Evolutionary conservation across 2,113 vertebrate genomes (phyloP), one percentile per base, ranked within the genome.

Genomic region (Anoura caudifer): DNA sequence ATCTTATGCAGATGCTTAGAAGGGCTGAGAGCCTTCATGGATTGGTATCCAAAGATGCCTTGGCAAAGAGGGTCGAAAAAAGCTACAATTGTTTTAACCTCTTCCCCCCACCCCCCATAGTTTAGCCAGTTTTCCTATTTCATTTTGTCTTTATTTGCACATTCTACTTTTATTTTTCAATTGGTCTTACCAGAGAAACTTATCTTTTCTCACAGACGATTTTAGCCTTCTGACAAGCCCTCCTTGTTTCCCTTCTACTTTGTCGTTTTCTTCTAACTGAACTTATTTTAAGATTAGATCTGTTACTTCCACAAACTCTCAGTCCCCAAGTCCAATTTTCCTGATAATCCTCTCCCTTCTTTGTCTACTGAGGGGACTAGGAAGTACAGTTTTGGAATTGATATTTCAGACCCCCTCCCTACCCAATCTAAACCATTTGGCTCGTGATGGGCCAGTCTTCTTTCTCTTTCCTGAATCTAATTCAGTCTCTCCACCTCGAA

Each of bases 401-500:
- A 19, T 75, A 31, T 75, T 88, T 91, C 67, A 50, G 20, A 72
- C 4, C 5, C 1, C 20, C 11, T 87, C 7, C 28, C 7, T 50
- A 43, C 3, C 41, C 20, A 41, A 28, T 11, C 45, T 11, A n/a
- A 20, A 12, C 52, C n/a, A 67, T 43, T 22, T 4, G 11, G 20
- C 36, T 91, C 17, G 28, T 33, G 11, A 73, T 36, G 38, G 13
- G 10, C 13, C 4, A 56, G 0, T 52, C 59, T 89, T 70, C 36
- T 87, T 76, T 91, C 43, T 83, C 41, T 63, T 63, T 89, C 43
- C 75, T 67, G 65, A 94, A 59, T 69, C 63, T 79, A 67, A 92
- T 91, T 87, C n/a, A 76, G 4, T 97, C 33, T 95, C 72, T 88
- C 82, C 43, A 41, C 67, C 83, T 97, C 75, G 90, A 96, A 94